Evolutionary conservation across 2,888 invertebrate species (phyloP), one percentile per base, ranked within the genome.

Genomic region (Cheilosia vulpina): DNA sequence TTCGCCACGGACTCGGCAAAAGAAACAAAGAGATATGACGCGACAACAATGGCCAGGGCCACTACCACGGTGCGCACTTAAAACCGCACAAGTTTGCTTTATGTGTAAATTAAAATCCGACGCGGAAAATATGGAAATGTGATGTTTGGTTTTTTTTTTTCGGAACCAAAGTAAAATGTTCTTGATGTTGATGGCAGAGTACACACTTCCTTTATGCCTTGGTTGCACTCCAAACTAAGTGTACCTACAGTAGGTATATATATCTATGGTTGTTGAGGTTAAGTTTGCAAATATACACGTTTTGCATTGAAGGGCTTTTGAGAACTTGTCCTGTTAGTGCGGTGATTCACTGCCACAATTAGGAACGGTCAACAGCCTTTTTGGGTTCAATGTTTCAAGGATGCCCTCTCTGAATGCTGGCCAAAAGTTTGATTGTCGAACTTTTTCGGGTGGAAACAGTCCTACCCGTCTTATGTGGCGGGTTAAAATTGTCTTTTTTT

Each of bases 91-190:
- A 84, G 83, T 79, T 69, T 82, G 73, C 73, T 69, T 79, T 73
- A 79, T 84, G 79, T 84, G 83, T 79, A 84, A 84, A 84, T 79
- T 79, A 79, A 79, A 84, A 76, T 81, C 52, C 63, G 73, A 63
- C 83, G 38, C 79, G 83, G 83, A 84, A 84, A 84, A 84, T 79
- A 84, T 84, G 83, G 83, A 84, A 75, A 84, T 84, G 45, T 63
- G 71, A 1, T 24, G 27, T 41, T 17, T 9, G 21, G 53, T n/a
- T 31, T 19, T 31, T 31, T 19, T 31, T 69, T 76, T 75, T 75
- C n/a, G 27, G 68, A 57, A 31, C 50, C 43, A 75, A 63, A 82
- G 58, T 60, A 53, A 82, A 60, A 72, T 62, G 24, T 24, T 77
- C 19, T 68, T 52, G 38, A 11, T 38, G 13, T 4, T 78, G 66